Conservation (phyloP, 2,888 invertebrate genomes). For the Andrena bucephala region DNA sequence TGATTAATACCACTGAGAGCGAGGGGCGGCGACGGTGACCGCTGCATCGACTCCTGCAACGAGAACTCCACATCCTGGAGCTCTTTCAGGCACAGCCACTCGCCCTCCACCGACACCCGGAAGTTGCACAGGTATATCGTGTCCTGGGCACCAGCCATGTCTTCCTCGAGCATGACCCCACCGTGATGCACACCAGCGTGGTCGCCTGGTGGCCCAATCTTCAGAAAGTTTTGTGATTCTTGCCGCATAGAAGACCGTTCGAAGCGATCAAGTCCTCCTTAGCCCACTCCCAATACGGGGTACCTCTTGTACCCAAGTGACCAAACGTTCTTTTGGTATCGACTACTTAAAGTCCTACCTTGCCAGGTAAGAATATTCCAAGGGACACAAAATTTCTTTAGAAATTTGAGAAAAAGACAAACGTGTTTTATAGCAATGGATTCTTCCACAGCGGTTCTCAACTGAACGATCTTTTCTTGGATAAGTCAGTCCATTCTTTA, state of each 20-base stretch:
- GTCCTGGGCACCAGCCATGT: conserved; percentile 96
- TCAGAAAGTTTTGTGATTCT: conserved; percentile 79
- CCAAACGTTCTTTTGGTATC: not conserved
- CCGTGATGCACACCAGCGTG: conserved; percentile 77
- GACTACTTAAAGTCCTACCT: not conserved
- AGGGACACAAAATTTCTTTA: not conserved
- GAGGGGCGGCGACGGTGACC: conserved; percentile 88
- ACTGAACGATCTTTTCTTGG: not conserved
- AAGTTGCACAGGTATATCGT: conserved; percentile 99
- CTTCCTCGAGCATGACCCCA: conserved; percentile 86
- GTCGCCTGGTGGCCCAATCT: conserved; percentile 80
- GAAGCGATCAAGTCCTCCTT: conserved; percentile 34
- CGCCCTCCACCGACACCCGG: conserved; percentile 98
- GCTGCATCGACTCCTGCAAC: conserved; percentile 90
- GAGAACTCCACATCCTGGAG: conserved; percentile 94
- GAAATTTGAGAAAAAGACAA: no score
- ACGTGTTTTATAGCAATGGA: not conserved
- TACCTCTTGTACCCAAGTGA: not conserved
- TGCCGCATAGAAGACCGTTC: conserved; percentile 81
- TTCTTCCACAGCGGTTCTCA: not conserved
- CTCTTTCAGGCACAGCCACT: conserved; percentile 98
- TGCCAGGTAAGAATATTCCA: no score
- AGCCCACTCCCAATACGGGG: not conserved
- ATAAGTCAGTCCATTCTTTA: no score
- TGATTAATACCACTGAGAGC: conserved; percentile 86